Evolutionary conservation across 2,888 invertebrate genomes (phyloP).

Genomic region (Amblyjoppa proteus): DNA sequence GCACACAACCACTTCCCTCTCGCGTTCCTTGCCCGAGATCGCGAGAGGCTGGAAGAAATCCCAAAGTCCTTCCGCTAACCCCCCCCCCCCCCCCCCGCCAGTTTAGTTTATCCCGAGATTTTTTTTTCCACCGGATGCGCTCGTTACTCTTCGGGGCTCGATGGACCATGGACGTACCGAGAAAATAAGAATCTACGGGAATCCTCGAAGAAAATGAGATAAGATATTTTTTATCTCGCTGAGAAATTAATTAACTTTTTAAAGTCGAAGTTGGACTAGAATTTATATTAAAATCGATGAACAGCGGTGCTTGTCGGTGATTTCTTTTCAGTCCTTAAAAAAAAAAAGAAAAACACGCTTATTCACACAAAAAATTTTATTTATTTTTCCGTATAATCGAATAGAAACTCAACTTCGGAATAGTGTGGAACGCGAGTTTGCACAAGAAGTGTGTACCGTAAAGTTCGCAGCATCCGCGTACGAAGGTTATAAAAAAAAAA

Average conservation of each 20-base stretch:
- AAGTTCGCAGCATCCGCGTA: conserved; percentile 40
- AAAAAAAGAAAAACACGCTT: background rate
- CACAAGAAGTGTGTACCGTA: background rate
- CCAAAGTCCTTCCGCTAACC: conserved; percentile 26
- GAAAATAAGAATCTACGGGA: conserved; percentile 17
- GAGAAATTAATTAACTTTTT: conserved; percentile 10
- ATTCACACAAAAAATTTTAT: background rate
- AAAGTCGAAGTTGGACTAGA: background rate
- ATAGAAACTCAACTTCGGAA: background rate
- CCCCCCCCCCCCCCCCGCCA: background rate
- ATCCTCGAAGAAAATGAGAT: conserved; percentile 22
- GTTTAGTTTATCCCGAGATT: conserved; percentile 32
- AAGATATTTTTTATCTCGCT: conserved; percentile 6
- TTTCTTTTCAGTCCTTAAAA: background rate
- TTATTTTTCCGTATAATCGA: background rate
- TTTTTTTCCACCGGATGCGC: conserved; percentile 9
- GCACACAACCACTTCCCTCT: background rate
- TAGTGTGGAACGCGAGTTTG: background rate
- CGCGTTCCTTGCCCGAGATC: conserved; percentile 12
- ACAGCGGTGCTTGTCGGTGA: background rate
- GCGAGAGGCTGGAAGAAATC: conserved; percentile 39
- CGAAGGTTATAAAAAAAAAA: conserved; percentile 34
- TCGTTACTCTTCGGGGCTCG: conserved; percentile 37
- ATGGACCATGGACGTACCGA: conserved; percentile 25
- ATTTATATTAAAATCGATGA: background rate